A percentile compares a stretch with the other conserved stretches of the same genome.
Conservation (phyloP, 2,888 invertebrate genomes). For the Scrobipalpa atriplicella region DNA sequence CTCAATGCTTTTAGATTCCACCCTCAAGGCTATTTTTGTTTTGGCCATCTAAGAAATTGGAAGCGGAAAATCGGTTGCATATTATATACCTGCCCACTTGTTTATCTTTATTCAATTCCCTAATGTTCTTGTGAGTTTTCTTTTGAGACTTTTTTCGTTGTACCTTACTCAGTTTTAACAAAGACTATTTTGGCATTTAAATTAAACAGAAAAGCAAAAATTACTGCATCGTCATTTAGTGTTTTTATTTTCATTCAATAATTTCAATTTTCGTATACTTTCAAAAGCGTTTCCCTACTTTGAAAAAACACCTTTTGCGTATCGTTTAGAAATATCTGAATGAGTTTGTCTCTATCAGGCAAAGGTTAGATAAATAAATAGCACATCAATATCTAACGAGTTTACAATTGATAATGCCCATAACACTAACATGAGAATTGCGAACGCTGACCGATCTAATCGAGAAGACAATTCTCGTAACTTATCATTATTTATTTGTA, state of each 20-base stretch:
- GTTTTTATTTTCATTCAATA: no score
- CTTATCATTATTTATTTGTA: not conserved
- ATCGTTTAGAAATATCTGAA: not conserved
- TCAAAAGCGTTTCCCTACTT: no score
- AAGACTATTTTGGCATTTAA: no score
- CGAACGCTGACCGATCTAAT: constrained; percentile 6
- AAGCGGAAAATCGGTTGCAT: constrained; percentile 48
- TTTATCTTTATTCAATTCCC: constrained; percentile 10
- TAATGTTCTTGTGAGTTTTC: not conserved
- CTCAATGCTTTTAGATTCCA: constrained; percentile 77
- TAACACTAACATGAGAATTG: constrained; percentile 46
- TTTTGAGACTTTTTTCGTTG: not conserved
- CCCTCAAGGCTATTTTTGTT: constrained; percentile 76
- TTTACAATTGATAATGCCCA: constrained; percentile 65
- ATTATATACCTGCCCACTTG: constrained; percentile 29
- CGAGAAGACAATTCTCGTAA: not conserved
- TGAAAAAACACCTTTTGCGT: no score
- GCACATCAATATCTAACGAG: constrained; percentile 18
- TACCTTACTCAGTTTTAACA: no score
- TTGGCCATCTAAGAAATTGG: constrained; percentile 71
- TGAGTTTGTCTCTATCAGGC: constrained; percentile 10
- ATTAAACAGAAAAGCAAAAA: no score
- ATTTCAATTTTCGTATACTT: no score
- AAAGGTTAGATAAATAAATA: constrained; percentile 17
- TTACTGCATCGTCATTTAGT: no score